phyloP scores from a whole-genome alignment of 2,113 vertebrate species.

The Hypanus sabinus region DNA sequence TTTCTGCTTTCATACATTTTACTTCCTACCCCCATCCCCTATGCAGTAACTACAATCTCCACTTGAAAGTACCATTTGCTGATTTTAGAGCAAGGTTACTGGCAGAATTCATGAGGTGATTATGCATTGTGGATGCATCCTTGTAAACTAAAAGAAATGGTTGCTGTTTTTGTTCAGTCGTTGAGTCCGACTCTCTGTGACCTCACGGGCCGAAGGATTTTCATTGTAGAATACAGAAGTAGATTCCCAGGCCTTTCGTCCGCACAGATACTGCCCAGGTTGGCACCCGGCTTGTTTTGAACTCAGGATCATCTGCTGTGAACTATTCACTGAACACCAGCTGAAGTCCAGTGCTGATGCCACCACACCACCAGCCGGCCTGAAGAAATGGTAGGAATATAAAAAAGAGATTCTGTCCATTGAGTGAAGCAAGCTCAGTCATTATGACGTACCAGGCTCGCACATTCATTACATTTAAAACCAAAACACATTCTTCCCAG shows the following conservation, averaged over 20 bases:
- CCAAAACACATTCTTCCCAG: conserved; percentile 14
- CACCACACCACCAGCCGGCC: no score
- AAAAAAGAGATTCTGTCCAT: not conserved
- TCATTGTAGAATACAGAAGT: no score
- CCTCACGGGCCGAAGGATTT: no score
- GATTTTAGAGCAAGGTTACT: conserved; percentile 3
- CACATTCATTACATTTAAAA: not conserved
- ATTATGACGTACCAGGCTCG: not conserved
- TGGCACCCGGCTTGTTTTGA: no score
- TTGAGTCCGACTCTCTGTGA: no score
- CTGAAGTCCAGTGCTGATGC: no score
- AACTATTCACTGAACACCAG: no score
- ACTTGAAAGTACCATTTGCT: not conserved
- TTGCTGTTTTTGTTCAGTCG: no score
- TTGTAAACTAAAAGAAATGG: conserved; percentile 9
- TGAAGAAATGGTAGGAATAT: conserved; percentile 1
- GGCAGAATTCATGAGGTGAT: not conserved
- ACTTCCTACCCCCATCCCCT: not conserved
- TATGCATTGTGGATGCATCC: conserved; percentile 22
- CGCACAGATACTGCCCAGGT: no score
- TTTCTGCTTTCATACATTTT: conserved; percentile 22
- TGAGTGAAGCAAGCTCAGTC: not conserved
- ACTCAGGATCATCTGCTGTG: no score
- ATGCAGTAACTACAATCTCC: not conserved
- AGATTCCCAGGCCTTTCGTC: no score